These are phyloP conservation scores for Orthonyx spaldingii DNA, from an alignment of 2,113 vertebrate genomes.

Conservation along the genomic window DNA sequence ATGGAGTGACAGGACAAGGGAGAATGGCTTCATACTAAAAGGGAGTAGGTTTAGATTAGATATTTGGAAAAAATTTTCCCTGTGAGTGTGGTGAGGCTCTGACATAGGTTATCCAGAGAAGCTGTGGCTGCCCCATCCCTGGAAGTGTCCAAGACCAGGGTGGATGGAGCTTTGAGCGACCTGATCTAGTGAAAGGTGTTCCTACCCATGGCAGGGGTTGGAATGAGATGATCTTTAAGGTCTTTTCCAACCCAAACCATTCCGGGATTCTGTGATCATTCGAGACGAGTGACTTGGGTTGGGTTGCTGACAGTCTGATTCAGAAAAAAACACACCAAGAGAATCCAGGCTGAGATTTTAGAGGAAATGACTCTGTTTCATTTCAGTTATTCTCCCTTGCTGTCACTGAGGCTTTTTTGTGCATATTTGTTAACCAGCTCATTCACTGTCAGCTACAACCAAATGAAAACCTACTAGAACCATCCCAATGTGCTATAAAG, in stretches of 20 bases:
- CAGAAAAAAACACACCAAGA: background rate
- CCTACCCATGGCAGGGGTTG: background rate
- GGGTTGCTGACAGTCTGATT: background rate
- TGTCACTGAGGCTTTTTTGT: background rate
- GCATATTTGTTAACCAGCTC: background rate
- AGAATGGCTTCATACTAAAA: background rate
- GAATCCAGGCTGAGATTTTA: background rate
- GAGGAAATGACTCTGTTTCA: background rate
- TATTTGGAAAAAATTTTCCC: background rate
- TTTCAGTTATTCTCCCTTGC: background rate
- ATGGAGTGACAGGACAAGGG: background rate
- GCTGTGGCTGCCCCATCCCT: background rate
- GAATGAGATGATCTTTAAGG: background rate
- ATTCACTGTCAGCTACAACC: background rate
- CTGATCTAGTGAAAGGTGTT: background rate
- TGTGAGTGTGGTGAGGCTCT: background rate
- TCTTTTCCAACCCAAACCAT: background rate
- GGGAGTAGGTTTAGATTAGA: background rate
- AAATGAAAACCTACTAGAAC: background rate
- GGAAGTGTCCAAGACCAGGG: background rate
- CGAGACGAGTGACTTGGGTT: accelerated
- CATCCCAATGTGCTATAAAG: background rate
- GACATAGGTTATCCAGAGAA: background rate
- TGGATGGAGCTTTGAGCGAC: background rate
- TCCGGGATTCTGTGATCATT: background rate